Evolutionary conservation across 92 coral and sea anemone genomes (phyloP), one percentile per base, ranked within the genome.

Genomic region (Scolanthus callimorphus): DNA sequence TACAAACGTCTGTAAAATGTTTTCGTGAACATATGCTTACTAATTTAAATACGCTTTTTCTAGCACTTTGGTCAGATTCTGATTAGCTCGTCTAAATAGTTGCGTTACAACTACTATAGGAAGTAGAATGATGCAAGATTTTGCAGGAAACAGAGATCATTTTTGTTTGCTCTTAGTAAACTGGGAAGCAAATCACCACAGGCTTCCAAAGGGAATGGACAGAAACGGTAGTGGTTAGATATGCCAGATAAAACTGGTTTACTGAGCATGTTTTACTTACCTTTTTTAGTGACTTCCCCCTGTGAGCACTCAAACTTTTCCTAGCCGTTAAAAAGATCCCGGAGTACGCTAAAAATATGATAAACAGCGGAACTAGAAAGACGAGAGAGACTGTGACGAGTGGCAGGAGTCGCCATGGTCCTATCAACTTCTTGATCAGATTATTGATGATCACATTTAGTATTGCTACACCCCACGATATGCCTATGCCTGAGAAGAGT

Each of bases 401-500:
- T 1, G 82, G 30, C n/a, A 78, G 66, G 64, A 67, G 61, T 24
- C 15, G 24, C 83, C 81, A 78, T 37, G 49, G 29, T 46, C 56
- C 54, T 3, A 59, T 31, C 52, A 59, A 59, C 52, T 20, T 24
- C 55, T 51, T 71, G 13, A 59, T 31, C 52, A 59, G 57, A 49
- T 20, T 24, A 48, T 51, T 71, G 13, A 83, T 70, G 13, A 83
- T 24, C 4, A 85, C 82, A 27, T 60, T 69, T 3, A 78, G 43
- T 29, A 87, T 53, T 2, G 86, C 83, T 10, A 87, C 51, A 0
- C 55, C 37, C 96, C 96, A 87, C 15, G 96, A 87, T 21, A 71
- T 25, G 19, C 38, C 77, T 44, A 87, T 69, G 25, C 85, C 96
- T 20, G 73, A 55, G 20, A 51, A 72, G 0, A 87, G 77, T 8